Evolutionary conservation across 2,888 invertebrate genomes (phyloP).

Genomic region (Hydriomena furcata): DNA sequence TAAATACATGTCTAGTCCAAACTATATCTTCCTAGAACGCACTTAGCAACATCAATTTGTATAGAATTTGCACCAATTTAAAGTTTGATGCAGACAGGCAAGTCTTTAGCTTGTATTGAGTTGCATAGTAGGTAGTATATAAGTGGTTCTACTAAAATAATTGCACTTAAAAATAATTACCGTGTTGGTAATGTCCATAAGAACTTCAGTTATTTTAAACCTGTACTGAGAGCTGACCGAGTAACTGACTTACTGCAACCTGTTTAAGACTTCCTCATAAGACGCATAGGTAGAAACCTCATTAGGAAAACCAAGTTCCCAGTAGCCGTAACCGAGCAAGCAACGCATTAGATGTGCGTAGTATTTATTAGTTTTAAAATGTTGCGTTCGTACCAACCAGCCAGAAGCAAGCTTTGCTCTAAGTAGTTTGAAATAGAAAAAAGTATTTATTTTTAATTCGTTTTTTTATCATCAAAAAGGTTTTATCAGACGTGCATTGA

Average conservation of each 20-base stretch:
- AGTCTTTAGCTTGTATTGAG: no score
- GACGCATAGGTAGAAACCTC: conserved; percentile 43
- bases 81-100: no score
- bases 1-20: no score
- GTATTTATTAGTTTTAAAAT: no score
- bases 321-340: conserved; percentile 6
- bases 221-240: not conserved
- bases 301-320: conserved; percentile 41
- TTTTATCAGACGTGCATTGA: not conserved
- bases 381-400: no score
- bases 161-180: not conserved
- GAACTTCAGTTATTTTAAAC: not conserved
- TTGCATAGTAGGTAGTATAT: no score
- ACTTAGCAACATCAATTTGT: no score
- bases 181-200: not conserved
- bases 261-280: conserved; percentile 26
- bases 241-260: conserved; percentile 7
- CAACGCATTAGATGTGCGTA: conserved; percentile 10
- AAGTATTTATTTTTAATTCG: not conserved
- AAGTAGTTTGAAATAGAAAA: not conserved
- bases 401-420: no score
- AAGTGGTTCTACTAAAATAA: not conserved
- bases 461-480: not conserved
- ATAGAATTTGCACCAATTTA: no score
- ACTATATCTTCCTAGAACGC: no score